Evolutionary conservation across 37 sponge, comb jelly and placozoan genomes (phyloP).

Genomic region (Aplysina aerophoba): DNA sequence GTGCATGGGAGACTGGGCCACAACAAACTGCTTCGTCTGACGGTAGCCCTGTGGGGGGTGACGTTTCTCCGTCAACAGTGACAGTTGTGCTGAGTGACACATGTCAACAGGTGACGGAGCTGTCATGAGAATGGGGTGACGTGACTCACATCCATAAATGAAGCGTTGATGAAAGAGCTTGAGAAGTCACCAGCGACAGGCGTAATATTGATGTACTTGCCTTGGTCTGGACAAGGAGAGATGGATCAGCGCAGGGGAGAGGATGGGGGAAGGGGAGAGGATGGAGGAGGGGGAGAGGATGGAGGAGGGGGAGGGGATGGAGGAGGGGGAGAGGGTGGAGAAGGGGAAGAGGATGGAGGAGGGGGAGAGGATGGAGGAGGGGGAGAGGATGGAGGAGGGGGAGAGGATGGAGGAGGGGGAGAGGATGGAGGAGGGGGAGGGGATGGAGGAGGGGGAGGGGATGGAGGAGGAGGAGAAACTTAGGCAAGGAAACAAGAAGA

Average conservation of each 20-base stretch:
- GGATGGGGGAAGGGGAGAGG: no score
- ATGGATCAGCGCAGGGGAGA: neutral
- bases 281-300: no score
- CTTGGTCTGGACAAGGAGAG: neutral
- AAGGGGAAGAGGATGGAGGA: neutral
- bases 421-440: neutral
- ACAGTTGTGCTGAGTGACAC: no score
- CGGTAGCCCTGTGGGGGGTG: neutral
- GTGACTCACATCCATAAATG: neutral
- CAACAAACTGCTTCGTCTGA: neutral
- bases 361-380: neutral
- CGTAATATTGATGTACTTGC: neutral
- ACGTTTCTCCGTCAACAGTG: no score
- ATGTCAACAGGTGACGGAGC: no score
- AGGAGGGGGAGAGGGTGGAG: neutral
- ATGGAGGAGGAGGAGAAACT: no score
- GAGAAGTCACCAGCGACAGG: neutral
- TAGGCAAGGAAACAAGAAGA: no score
- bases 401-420: neutral
- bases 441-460: no score
- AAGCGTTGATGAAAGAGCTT: slow-evolving; percentile 10
- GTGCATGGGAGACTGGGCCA: slow-evolving; percentile 20
- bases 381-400: neutral
- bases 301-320: neutral
- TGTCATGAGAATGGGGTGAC: neutral